These are phyloP conservation scores for Musca domestica DNA, from an alignment of 1,140 invertebrate species.

Conservation along the genomic window DNA sequence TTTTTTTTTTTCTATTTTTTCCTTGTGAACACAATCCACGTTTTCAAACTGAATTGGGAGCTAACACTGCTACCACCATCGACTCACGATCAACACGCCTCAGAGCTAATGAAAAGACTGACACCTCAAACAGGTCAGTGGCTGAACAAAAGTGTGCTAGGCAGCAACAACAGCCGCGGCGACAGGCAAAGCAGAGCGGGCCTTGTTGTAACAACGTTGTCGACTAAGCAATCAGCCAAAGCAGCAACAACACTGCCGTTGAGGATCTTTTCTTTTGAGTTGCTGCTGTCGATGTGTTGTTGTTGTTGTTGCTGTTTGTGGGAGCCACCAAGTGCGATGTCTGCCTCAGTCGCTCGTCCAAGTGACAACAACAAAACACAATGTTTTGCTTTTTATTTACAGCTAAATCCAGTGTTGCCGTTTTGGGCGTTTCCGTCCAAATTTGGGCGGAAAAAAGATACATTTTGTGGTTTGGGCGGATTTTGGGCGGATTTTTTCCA, in stretches of 20 bases:
- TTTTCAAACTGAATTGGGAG: neutral
- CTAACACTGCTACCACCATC: neutral
- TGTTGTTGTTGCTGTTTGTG: neutral
- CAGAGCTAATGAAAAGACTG: conserved; percentile 18
- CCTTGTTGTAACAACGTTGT: neutral
- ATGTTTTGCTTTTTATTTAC: too few relatives aligned
- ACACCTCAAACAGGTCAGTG: conserved; percentile 19
- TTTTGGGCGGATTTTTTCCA: too few relatives aligned
- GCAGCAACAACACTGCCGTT: neutral
- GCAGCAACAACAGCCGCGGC: neutral
- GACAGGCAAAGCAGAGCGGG: neutral
- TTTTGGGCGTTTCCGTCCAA: too few relatives aligned
- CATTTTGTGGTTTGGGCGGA: too few relatives aligned
- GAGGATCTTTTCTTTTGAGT: conserved; percentile 5
- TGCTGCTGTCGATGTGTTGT: neutral
- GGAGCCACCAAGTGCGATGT: too few relatives aligned
- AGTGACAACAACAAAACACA: too few relatives aligned
- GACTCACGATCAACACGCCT: conserved; percentile 14
- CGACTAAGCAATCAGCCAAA: neutral
- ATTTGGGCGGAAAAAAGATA: too few relatives aligned
- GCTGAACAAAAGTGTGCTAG: conserved; percentile 4
- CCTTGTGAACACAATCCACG: neutral
- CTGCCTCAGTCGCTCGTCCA: too few relatives aligned
- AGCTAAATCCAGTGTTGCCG: too few relatives aligned
- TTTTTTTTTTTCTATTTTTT: neutral